Evolutionary conservation across 1,140 invertebrate genomes (phyloP).

Genomic region (Calycopis cecrops): DNA sequence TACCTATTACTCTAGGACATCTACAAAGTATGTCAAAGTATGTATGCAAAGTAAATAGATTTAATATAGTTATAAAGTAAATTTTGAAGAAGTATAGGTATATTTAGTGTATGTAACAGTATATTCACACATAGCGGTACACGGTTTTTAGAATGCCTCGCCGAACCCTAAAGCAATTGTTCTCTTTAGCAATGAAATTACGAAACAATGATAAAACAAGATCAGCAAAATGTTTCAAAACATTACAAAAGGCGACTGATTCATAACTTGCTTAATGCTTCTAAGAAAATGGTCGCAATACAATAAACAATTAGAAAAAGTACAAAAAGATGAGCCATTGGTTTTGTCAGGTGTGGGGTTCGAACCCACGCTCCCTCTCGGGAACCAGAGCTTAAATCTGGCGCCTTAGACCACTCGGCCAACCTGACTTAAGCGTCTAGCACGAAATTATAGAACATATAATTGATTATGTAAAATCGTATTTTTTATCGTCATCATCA

Average conservation of each 20-base stretch:
- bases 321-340: not conserved
- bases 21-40: too few relatives aligned
- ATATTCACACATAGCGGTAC: not conserved
- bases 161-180: slow-evolving; percentile 2
- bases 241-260: slow-evolving; percentile 17
- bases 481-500: too few relatives aligned
- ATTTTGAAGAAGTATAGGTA: too few relatives aligned
- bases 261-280: slow-evolving; percentile 13
- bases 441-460: not conserved
- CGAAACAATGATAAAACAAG: slow-evolving; percentile 19
- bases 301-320: slow-evolving; percentile 7
- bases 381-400: slow-evolving; percentile 85
- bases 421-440: slow-evolving; percentile 68
- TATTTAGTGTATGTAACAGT: too few relatives aligned
- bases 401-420: slow-evolving; percentile 82
- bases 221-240: slow-evolving; percentile 21
- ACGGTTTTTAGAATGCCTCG: not conserved
- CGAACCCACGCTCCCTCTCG: slow-evolving; percentile 83
- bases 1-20: too few relatives aligned
- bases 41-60: too few relatives aligned
- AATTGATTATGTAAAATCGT: too few relatives aligned
- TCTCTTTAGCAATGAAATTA: slow-evolving; percentile 11
- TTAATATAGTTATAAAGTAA: too few relatives aligned
- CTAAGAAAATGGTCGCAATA: not conserved
- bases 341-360: slow-evolving; percentile 83